These are phyloP conservation scores for Scortum barcoo DNA, from an alignment of 2,113 vertebrate genomes.

Conservation along the genomic window DNA sequence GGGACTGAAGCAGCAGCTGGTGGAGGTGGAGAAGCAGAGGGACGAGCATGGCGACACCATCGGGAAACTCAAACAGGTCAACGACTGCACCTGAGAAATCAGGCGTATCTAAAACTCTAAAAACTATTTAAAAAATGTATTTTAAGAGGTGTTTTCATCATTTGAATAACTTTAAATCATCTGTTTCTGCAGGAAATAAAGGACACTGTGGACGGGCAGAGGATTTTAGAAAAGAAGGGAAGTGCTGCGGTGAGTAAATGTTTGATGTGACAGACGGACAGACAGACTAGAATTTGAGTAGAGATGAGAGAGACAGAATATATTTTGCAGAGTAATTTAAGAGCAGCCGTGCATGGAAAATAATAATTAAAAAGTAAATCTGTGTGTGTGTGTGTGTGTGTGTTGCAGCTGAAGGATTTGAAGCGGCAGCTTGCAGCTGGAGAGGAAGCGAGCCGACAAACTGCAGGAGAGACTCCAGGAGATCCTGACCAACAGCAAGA, in stretches of 20 bases:
- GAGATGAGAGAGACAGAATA: conserved; percentile 24
- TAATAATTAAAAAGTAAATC: conserved; percentile 59
- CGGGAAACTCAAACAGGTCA: conserved; percentile 86
- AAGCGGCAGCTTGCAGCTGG: conserved; percentile 94
- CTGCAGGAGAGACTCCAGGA: conserved; percentile 94
- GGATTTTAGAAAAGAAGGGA: conserved; percentile 94
- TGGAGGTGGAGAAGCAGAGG: conserved; percentile 81
- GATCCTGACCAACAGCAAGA: conserved; percentile 92
- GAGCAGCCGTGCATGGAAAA: conserved; percentile 43
- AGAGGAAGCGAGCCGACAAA: conserved; percentile 92
- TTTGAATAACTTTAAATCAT: no score
- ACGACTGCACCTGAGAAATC: neutral
- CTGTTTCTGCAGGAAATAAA: conserved; percentile 87
- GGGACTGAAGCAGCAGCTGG: conserved; percentile 78
- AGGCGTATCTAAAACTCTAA: no score
- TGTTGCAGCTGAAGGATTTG: conserved; percentile 91
- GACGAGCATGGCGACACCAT: conserved; percentile 84
- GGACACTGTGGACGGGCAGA: conserved; percentile 91
- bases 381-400: neutral
- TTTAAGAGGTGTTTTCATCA: neutral
- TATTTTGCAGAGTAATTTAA: conserved; percentile 39
- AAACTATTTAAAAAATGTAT: no score
- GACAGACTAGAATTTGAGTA: neutral
- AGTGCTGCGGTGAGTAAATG: conserved; percentile 87
- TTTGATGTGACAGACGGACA: neutral